These are phyloP conservation scores for Epizoanthus ramosus DNA, from an alignment of 92 coral and sea anemone genomes.

Conservation along the genomic window DNA sequence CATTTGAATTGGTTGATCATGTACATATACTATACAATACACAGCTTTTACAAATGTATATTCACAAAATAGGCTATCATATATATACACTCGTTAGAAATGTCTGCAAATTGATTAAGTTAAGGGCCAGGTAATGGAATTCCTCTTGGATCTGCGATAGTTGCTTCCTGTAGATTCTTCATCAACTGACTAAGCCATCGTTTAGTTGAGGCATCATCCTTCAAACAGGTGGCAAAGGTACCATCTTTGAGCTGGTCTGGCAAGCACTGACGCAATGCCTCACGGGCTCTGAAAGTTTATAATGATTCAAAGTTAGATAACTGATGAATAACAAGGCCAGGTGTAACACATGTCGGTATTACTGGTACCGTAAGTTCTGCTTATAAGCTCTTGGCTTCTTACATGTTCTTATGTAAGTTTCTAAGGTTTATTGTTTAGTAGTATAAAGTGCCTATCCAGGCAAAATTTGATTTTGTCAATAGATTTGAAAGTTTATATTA, in stretches of 20 bases:
- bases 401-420: too few relatives aligned
- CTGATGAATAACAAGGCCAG: neutral
- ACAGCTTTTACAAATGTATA: too few relatives aligned
- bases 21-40: too few relatives aligned
- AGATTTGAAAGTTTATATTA: too few relatives aligned
- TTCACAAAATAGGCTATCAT: too few relatives aligned
- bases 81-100: conserved; percentile 22
- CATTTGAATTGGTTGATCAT: too few relatives aligned
- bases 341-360: too few relatives aligned
- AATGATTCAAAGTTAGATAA: neutral
- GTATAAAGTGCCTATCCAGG: too few relatives aligned
- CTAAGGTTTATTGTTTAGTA: too few relatives aligned
- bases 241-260: conserved; percentile 99
- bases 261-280: conserved; percentile 95
- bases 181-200: conserved; percentile 97
- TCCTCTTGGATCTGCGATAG: conserved; percentile 88
- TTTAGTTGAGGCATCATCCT: conserved; percentile 96
- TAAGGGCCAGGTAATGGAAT: conserved; percentile 83
- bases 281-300: conserved; percentile 81
- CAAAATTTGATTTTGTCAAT: too few relatives aligned
- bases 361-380: neutral
- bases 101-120: neutral
- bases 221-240: conserved; percentile 91
- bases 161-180: conserved; percentile 93
- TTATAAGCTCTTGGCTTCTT: neutral